Evolutionary conservation across 2,797 vertebrate genomes (phyloP).

Genomic region (Takifugu rubripes): DNA sequence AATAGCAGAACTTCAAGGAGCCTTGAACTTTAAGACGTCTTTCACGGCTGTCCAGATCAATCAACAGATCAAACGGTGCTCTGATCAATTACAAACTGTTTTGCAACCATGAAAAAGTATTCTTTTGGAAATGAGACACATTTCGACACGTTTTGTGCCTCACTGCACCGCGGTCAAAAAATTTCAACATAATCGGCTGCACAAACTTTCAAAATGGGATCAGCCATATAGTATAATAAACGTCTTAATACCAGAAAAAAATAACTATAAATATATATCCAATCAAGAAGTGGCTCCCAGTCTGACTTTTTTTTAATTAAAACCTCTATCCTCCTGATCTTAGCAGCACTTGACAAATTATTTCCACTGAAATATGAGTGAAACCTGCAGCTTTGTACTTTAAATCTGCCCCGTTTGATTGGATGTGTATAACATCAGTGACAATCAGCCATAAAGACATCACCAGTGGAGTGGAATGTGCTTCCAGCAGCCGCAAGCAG

Average conservation of each 20-base stretch:
- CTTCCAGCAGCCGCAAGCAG: background rate
- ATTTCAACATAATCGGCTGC: conserved; percentile 10
- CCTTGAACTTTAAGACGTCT: too few species aligned
- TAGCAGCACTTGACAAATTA: conserved; percentile 14
- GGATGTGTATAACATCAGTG: too few species aligned
- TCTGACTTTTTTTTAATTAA: conserved; percentile 12
- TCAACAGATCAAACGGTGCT: too few species aligned
- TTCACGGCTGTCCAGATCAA: too few species aligned
- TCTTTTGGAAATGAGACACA: too few species aligned
- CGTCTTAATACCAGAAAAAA: conserved; percentile 28
- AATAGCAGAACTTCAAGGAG: too few species aligned
- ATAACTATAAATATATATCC: conserved; percentile 37
- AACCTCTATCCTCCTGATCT: conserved; percentile 19
- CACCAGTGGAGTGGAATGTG: background rate
- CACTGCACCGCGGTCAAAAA: background rate
- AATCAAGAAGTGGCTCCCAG: conserved; percentile 3
- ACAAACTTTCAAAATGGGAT: conserved; percentile 7
- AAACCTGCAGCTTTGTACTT: too few species aligned
- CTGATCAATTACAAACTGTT: too few species aligned
- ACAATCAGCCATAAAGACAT: background rate
- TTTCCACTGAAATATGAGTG: background rate
- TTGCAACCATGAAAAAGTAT: too few species aligned
- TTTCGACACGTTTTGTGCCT: too few species aligned
- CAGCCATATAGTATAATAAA: conserved; percentile 6
- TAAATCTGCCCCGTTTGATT: too few species aligned